Evolutionary conservation across 2,888 invertebrate species (phyloP), one percentile per base, ranked within the genome.

Genomic region (Acrobasis suavella): DNA sequence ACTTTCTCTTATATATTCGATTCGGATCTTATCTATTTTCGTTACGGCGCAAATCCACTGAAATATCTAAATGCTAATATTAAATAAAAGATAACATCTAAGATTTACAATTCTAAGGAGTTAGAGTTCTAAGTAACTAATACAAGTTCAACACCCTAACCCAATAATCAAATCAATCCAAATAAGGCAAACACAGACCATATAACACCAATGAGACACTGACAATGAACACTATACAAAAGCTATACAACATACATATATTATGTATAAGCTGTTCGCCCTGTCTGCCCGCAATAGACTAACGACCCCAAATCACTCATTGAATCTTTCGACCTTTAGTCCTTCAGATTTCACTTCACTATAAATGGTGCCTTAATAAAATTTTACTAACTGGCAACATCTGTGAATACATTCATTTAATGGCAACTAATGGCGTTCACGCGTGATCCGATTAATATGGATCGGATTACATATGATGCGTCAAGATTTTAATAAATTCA

Each of bases 321-420:
- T 68, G 68, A 72, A 78, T 77, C 72, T 76, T 72, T 73, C 74
- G 74, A 73, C 78, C 77, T 74, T 61, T 61, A 64, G 51, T 22
- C 17, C 17, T 51, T 17, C 32, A 52, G 52, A 52, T 52, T 52
- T 52, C 52, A 52, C 1, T 1, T 17, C 52, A 12, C n/a, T 10
- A 46, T 52, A 22, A 52, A 52, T 14, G 10, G 0, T 52, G 22
- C 12, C 12, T 22, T 22, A 51, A 51, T 52, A 17, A 12, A 32
- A 52, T 17, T 52, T 52, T 52, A 52, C 52, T 52, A 7, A 52
- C 22, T 22, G 32, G 22, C 22, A 52, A 52, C 52, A 52, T 12
- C 46, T 46, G 14, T 46, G 2, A n/a, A 46, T 46, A 42, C 42
- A 10, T 46, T 46, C 46, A n/a, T 46, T 2, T 46, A 46, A 52